Percentiles rank a stretch among this genome's conserved stretches.
These are phyloP conservation scores for Axinella damicornis DNA, from an alignment of 37 sponge, comb jelly and placozoan species.

Conservation along the genomic window DNA sequence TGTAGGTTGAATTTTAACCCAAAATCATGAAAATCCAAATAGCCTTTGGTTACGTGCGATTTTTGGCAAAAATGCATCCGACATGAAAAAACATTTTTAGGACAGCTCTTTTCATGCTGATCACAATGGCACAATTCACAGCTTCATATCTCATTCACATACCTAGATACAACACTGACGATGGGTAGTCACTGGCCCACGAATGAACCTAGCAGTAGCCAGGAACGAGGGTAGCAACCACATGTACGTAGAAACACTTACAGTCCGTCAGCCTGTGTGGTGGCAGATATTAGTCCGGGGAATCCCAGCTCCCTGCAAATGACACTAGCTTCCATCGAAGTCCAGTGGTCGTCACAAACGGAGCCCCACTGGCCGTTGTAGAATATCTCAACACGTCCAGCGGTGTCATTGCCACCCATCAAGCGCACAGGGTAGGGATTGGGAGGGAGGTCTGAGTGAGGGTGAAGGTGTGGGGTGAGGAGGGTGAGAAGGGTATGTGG, in stretches of 20 bases:
- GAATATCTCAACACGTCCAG: constrained; percentile 72
- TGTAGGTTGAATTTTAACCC: no score
- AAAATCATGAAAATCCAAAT: no score
- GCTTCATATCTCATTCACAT: no score
- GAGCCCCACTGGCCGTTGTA: constrained; percentile 75
- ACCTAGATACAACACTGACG: no score
- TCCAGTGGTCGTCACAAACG: constrained; percentile 79
- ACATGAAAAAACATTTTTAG: no score
- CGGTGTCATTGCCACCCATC: constrained; percentile 28
- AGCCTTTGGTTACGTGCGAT: no score
- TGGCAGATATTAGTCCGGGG: constrained; percentile 27
- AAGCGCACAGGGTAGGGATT: constrained; percentile 62
- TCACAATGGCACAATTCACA: no score
- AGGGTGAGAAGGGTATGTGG: background rate
- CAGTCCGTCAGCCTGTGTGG: background rate
- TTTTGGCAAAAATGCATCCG: no score
- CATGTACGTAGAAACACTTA: no score
- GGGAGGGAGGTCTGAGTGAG: constrained; percentile 21
- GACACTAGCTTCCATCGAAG: constrained; percentile 36
- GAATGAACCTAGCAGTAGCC: no score
- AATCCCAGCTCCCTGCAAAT: constrained; percentile 52
- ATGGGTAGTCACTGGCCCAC: no score
- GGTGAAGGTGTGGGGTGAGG: background rate
- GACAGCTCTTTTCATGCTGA: no score
- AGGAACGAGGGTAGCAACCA: background rate